Percentiles rank a stretch among this genome's conserved stretches.
Conservation (phyloP, 1,140 invertebrate genomes). For the Drosophila truncata region DNA sequence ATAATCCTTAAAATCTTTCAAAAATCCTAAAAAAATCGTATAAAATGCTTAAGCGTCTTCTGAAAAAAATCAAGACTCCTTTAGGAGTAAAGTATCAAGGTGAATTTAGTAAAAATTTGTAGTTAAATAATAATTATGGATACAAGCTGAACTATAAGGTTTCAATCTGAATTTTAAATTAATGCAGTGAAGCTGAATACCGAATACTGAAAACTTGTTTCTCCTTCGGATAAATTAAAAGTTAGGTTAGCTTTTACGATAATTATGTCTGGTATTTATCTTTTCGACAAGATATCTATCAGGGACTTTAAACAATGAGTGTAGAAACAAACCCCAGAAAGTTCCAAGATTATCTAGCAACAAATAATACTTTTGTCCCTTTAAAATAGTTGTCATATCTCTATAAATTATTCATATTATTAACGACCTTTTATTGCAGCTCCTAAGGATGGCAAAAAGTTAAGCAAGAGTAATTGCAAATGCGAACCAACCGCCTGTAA, state of each 20-base stretch:
- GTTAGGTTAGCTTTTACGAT: neutral
- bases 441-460: slow-evolving; percentile 55
- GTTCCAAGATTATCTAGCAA: neutral
- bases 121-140: neutral
- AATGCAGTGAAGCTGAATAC: neutral
- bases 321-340: neutral
- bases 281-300: neutral
- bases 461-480: slow-evolving; percentile 55
- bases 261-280: neutral
- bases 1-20: neutral
- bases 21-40: slow-evolving; percentile 2
- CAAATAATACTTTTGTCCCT: neutral
- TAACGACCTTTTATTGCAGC: slow-evolving; percentile 49
- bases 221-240: neutral
- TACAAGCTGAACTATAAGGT: neutral
- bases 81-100: slow-evolving; percentile 16
- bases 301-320: neutral
- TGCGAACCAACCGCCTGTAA: slow-evolving; percentile 68
- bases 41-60: slow-evolving; percentile 56
- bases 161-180: neutral
- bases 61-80: slow-evolving; percentile 42
- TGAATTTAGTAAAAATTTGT: neutral
- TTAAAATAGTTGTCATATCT: neutral
- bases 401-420: slow-evolving; percentile 18
- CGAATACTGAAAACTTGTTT: too few species aligned